Evolutionary conservation across 35 echinoderm and acorn worm genomes (phyloP).

Genomic region (Eucidaris tribuloides): DNA sequence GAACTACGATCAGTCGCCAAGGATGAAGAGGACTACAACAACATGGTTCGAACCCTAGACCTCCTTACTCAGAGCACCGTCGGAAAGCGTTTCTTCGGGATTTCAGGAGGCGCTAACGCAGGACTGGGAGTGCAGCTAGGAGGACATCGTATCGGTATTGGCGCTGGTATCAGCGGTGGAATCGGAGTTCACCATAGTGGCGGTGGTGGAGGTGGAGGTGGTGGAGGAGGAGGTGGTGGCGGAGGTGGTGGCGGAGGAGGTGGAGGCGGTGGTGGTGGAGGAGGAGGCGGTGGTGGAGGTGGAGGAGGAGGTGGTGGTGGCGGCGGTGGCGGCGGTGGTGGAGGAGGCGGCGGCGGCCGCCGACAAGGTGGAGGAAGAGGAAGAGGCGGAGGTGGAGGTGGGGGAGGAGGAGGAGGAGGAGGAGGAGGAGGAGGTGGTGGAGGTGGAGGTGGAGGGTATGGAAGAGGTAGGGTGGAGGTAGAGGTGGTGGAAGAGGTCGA

Average conservation of each 20-base stretch:
- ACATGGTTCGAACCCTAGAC: too few relatives aligned
- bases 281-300: not conserved
- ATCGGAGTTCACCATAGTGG: not conserved
- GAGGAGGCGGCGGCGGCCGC: not conserved
- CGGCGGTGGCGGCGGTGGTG: not conserved
- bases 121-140: not conserved
- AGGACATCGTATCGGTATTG: not conserved
- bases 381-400: not conserved
- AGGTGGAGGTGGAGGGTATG: too few relatives aligned
- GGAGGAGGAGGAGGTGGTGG: not conserved
- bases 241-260: conserved; percentile 11
- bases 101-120: not conserved
- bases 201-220: not conserved
- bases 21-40: too few relatives aligned
- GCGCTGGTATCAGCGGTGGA: not conserved
- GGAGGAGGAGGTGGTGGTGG: not conserved
- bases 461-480: too few relatives aligned
- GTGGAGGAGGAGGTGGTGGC: conserved; percentile 9
- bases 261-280: not conserved
- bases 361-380: not conserved
- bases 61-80: too few relatives aligned
- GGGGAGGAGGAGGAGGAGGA: not conserved
- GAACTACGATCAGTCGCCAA: too few relatives aligned
- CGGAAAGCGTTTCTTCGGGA: too few relatives aligned
- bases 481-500: too few relatives aligned